Evolutionary conservation across 1,140 invertebrate genomes (phyloP).

Genomic region (Camponotus vicinus): DNA sequence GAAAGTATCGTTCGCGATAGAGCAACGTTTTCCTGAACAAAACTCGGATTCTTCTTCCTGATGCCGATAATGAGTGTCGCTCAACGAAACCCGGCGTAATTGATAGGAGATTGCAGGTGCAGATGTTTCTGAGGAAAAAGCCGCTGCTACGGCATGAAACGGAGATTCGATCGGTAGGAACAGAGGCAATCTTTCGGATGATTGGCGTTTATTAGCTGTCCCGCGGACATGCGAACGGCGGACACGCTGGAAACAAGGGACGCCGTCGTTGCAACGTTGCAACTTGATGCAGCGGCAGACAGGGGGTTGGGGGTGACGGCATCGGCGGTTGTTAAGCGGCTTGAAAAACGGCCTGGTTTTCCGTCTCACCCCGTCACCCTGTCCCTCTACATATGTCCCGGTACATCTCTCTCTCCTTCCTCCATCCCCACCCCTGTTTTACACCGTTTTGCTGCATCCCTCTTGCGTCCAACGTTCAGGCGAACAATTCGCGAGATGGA

Average conservation of each 20-base stretch:
- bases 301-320: constrained; percentile 28
- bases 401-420: background rate
- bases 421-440: background rate
- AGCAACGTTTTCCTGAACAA: background rate
- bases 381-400: background rate
- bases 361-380: background rate
- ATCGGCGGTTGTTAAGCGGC: constrained; percentile 63
- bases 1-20: background rate
- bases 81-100: constrained; percentile 27
- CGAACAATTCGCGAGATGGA: constrained; percentile 50
- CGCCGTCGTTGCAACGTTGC: constrained; percentile 36
- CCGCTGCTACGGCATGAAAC: background rate
- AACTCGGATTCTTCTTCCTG: background rate
- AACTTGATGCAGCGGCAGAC: constrained; percentile 44
- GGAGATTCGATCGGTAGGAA: constrained; percentile 24
- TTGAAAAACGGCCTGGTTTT: constrained; percentile 59
- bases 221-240: constrained; percentile 43
- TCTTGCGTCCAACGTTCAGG: constrained; percentile 12
- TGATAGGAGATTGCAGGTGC: constrained; percentile 32
- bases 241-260: constrained; percentile 55
- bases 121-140: constrained; percentile 43
- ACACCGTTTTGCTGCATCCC: constrained; percentile 10
- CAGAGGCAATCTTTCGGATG: constrained; percentile 62
- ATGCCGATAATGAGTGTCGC: constrained; percentile 15
- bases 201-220: constrained; percentile 59